Evolutionary conservation across 1,140 invertebrate genomes (phyloP).

Genomic region (Limonius californicus): DNA sequence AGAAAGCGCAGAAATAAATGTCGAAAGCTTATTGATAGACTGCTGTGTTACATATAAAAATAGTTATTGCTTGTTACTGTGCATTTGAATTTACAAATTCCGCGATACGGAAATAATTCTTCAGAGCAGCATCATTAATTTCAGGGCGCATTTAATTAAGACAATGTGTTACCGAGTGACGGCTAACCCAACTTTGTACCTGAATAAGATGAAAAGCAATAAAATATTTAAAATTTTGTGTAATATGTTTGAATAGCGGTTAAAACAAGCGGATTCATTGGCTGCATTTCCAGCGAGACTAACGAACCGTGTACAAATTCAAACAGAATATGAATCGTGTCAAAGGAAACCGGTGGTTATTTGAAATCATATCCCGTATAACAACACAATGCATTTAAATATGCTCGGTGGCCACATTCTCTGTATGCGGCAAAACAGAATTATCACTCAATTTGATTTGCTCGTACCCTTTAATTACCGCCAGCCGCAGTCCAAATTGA

Average conservation of each 20-base stretch:
- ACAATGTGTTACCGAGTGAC: too few relatives aligned
- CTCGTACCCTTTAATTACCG: conserved; percentile 3
- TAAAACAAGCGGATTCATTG: not conserved
- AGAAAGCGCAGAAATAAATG: too few relatives aligned
- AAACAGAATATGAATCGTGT: not conserved
- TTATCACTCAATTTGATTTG: conserved; percentile 9
- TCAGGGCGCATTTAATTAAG: too few relatives aligned
- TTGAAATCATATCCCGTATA: conserved; percentile 4
- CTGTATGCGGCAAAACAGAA: not conserved
- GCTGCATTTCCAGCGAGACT: not conserved
- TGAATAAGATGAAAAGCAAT: too few relatives aligned
- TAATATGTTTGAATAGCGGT: not conserved
- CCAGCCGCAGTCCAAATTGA: not conserved
- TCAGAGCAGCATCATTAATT: too few relatives aligned
- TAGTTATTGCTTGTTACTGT: too few relatives aligned
- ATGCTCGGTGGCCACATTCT: conserved; percentile 3
- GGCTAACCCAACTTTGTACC: too few relatives aligned
- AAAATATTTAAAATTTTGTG: too few relatives aligned
- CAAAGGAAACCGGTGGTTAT: not conserved
- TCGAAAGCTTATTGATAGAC: too few relatives aligned
- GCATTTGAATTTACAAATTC: too few relatives aligned
- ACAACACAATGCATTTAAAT: conserved; percentile 8
- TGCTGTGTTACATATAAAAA: too few relatives aligned
- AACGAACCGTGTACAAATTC: not conserved
- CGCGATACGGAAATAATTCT: too few relatives aligned